Conservation (phyloP, 2,797 vertebrate genomes). For the Enoplosus armatus region DNA sequence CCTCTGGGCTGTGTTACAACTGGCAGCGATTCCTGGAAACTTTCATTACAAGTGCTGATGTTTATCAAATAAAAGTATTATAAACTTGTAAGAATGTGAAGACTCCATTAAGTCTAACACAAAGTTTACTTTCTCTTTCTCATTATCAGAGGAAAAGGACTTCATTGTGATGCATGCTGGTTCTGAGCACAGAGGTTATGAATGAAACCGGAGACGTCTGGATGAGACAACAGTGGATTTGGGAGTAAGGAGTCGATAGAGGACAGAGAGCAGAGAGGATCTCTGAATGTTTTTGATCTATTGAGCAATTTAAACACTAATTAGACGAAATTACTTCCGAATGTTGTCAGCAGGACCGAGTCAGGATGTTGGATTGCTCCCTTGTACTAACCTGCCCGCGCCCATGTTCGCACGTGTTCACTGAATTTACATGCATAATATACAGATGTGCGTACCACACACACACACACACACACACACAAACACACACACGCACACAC, state of each 20-base stretch:
- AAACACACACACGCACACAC: too few relatives aligned
- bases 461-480: too few relatives aligned
- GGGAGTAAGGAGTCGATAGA: constrained; percentile 16
- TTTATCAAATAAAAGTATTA: constrained; percentile 26
- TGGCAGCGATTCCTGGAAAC: constrained; percentile 14
- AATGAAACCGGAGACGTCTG: constrained; percentile 52
- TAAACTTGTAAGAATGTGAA: constrained; percentile 14
- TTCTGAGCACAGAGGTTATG: constrained; percentile 24
- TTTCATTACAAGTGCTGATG: constrained; percentile 23
- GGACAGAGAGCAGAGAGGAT: constrained; percentile 17
- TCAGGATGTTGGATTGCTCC: constrained; percentile 51
- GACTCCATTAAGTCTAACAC: constrained; percentile 18
- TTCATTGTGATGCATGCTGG: constrained; percentile 18
- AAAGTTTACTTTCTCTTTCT: constrained; percentile 10
- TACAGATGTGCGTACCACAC: constrained; percentile 26
- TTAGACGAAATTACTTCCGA: constrained; percentile 81
- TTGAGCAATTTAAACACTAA: constrained; percentile 73
- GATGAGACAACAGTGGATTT: constrained; percentile 44
- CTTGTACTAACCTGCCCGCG: constrained; percentile 52
- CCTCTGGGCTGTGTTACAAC: constrained; percentile 6
- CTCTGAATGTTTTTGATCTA: constrained; percentile 71
- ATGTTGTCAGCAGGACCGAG: constrained; percentile 70
- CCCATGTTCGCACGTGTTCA: constrained; percentile 41
- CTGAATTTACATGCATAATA: constrained; percentile 38
- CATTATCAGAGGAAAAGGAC: constrained; percentile 6